Conservation (phyloP, 2,113 vertebrate species). For the Stercorarius parasiticus region DNA sequence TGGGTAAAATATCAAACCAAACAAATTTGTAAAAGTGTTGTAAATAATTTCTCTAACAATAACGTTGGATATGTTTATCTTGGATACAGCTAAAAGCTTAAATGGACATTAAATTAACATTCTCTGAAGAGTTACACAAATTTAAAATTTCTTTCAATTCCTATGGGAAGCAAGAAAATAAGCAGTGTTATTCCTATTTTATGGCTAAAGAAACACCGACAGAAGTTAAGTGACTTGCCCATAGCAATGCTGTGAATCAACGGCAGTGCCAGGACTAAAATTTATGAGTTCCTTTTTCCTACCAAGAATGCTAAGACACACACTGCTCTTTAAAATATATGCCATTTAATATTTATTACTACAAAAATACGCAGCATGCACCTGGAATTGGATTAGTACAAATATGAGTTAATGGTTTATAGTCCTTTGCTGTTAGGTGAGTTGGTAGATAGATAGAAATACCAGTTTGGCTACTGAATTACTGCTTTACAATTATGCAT, state of each 20-base stretch:
- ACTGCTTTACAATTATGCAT: background rate
- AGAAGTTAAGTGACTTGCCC: conserved; percentile 36
- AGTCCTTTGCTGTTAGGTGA: background rate
- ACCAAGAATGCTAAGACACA: conserved; percentile 31
- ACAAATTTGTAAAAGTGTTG: background rate
- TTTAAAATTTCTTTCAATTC: conserved; percentile 35
- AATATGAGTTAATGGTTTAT: conserved; percentile 25
- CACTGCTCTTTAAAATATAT: conserved; percentile 14
- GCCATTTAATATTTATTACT: conserved; percentile 43
- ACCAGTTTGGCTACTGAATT: background rate
- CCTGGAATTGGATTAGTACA: conserved; percentile 54
- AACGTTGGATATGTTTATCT: background rate
- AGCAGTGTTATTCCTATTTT: conserved; percentile 45
- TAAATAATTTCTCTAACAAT: conserved; percentile 19
- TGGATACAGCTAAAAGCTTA: background rate
- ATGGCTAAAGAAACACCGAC: conserved; percentile 25
- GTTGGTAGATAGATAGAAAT: background rate
- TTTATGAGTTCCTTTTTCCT: conserved; percentile 35
- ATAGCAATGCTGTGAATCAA: conserved; percentile 32
- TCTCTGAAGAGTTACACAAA: background rate
- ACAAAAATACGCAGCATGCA: conserved; percentile 26
- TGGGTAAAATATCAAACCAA: background rate
- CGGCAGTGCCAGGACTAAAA: background rate
- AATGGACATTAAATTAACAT: conserved; percentile 15
- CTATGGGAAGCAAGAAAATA: conserved; percentile 21